Percentiles rank a stretch among this genome's conserved stretches.
Conservation (phyloP, 2,888 invertebrate species). For the Acheta domesticus region DNA sequence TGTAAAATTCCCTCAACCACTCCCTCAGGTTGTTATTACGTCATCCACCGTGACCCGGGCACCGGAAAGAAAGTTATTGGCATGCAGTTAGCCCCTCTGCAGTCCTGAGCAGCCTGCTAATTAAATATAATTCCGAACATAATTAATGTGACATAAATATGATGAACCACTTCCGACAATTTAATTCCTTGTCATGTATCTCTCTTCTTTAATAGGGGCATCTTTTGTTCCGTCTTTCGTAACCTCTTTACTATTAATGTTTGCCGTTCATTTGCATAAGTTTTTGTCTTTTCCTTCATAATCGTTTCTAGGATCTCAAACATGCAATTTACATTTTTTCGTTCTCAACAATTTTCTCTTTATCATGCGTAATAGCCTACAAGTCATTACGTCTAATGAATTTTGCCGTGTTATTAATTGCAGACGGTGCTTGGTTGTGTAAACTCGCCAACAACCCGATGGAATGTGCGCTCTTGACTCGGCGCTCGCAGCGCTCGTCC, state of each 20-base stretch:
- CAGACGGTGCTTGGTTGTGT: not conserved
- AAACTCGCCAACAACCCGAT: not conserved
- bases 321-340: conserved; percentile 10
- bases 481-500: not conserved
- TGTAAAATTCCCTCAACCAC: too few relatives aligned
- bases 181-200: conserved; percentile 18
- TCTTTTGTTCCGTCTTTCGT: conserved; percentile 9
- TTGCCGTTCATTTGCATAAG: not conserved
- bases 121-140: not conserved
- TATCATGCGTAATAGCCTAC: not conserved
- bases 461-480: not conserved
- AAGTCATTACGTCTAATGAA: conserved; percentile 18
- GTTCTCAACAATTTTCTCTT: conserved; percentile 9
- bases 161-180: not conserved
- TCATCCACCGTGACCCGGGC: too few relatives aligned
- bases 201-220: not conserved
- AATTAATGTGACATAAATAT: conserved; percentile 18
- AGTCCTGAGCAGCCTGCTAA: not conserved
- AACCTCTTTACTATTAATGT: not conserved
- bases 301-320: not conserved
- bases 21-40: too few relatives aligned
- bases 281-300: not conserved
- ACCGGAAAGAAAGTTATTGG: too few relatives aligned
- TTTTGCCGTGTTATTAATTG: not conserved
- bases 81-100: too few relatives aligned